These are phyloP conservation scores for Eristalinus aeneus DNA, from an alignment of 2,888 invertebrate genomes.

Conservation along the genomic window DNA sequence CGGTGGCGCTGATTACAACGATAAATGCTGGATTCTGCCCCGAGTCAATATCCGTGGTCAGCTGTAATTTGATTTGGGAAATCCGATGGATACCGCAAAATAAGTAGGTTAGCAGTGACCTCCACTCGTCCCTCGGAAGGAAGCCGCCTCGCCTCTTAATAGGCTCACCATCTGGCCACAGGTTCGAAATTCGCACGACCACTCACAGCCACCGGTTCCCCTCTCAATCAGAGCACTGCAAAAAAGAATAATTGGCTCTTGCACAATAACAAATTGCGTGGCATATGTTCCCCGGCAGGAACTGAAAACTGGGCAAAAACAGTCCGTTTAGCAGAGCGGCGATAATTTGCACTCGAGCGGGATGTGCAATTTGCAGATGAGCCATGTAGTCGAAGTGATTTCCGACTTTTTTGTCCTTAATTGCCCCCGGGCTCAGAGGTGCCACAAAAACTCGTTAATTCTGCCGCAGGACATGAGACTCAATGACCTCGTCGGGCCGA, in stretches of 20 bases:
- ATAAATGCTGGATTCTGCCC: constrained; percentile 48
- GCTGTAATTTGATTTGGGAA: constrained; percentile 58
- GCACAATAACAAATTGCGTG: constrained; percentile 54
- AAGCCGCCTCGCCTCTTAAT: constrained; percentile 1
- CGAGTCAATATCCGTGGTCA: constrained; percentile 54
- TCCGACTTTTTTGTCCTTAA: constrained; percentile 52
- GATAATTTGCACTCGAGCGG: constrained; percentile 33
- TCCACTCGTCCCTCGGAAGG: neutral
- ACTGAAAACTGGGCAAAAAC: constrained; percentile 1
- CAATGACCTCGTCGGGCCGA: constrained; percentile 27
- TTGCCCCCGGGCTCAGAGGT: constrained; percentile 41
- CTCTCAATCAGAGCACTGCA: constrained; percentile 24
- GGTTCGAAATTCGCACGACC: constrained; percentile 32
- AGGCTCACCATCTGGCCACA: constrained; percentile 50
- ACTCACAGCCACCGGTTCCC: constrained; percentile 7
- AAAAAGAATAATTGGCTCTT: constrained; percentile 58
- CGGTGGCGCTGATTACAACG: constrained; percentile 49
- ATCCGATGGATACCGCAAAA: constrained; percentile 45
- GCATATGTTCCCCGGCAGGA: constrained; percentile 56
- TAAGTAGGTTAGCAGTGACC: constrained; percentile 56
- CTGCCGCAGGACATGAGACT: constrained; percentile 49
- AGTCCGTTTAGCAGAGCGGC: constrained; percentile 44
- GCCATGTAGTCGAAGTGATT: constrained; percentile 34
- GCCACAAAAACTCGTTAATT: constrained; percentile 55
- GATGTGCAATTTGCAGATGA: constrained; percentile 55